These are phyloP conservation scores for Harpegnathos saltator DNA, from an alignment of 1,140 invertebrate genomes.

Conservation along the genomic window DNA sequence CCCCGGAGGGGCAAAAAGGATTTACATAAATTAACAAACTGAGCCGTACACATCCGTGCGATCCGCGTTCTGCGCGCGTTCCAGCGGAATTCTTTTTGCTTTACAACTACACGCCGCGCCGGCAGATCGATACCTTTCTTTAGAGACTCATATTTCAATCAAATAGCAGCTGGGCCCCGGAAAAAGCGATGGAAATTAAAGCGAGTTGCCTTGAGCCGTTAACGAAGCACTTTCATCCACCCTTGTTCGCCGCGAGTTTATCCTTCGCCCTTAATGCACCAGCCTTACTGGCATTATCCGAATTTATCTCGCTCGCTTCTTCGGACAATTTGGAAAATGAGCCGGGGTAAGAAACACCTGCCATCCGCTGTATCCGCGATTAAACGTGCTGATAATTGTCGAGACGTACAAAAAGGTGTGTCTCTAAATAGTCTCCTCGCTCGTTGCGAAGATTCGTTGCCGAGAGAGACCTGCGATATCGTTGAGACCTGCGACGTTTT, in stretches of 20 bases:
- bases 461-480: no score
- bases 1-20: no score
- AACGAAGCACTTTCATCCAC: slow-evolving; percentile 60
- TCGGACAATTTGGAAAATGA: slow-evolving; percentile 65
- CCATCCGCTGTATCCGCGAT: slow-evolving; percentile 48
- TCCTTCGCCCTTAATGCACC: slow-evolving; percentile 51
- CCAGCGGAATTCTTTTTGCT: no score
- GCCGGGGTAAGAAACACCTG: slow-evolving; percentile 63
- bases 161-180: slow-evolving; percentile 49
- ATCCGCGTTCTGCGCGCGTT: no score
- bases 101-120: not conserved
- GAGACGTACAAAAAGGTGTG: not conserved
- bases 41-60: no score
- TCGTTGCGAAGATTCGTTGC: slow-evolving; percentile 12
- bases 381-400: slow-evolving; percentile 47
- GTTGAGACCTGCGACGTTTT: no score
- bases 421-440: not conserved
- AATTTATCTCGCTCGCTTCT: slow-evolving; percentile 45
- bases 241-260: slow-evolving; percentile 41
- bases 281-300: slow-evolving; percentile 31
- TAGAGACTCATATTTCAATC: slow-evolving; percentile 51
- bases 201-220: slow-evolving; percentile 30
- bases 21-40: no score
- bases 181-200: slow-evolving; percentile 58
- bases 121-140: slow-evolving; percentile 28